These are phyloP conservation scores for Meloidogyne chitwoodi DNA, from an alignment of 1,140 invertebrate species.

Conservation along the genomic window DNA sequence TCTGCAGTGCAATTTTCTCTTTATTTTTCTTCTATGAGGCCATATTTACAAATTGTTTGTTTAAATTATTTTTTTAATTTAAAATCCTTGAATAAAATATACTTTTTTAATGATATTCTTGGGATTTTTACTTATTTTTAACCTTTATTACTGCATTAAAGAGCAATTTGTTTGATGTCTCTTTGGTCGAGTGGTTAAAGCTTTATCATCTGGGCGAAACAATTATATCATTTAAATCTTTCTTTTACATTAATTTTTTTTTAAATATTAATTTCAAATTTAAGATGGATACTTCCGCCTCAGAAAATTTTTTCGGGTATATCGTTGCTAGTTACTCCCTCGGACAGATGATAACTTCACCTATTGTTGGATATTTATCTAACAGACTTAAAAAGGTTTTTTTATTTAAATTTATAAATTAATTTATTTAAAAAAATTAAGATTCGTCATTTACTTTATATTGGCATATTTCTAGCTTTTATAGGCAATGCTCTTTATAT, in stretches of 20 bases:
- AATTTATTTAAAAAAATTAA: neutral
- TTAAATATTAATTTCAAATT: too few species aligned
- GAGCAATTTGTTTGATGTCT: too few species aligned
- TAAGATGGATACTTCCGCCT: constrained; percentile 36
- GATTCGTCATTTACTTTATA: constrained; percentile 25
- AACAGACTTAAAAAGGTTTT: constrained; percentile 31
- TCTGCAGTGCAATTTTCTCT: constrained; percentile 31
- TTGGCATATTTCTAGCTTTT: constrained; percentile 43
- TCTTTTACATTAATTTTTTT: too few species aligned
- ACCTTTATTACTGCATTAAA: too few species aligned
- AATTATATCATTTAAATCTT: too few species aligned
- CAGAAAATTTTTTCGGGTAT: constrained; percentile 42
- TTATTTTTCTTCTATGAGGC: constrained; percentile 53
- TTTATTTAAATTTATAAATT: neutral
- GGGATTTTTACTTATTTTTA: too few species aligned
- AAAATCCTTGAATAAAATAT: too few species aligned
- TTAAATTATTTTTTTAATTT: neutral
- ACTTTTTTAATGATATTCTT: neutral
- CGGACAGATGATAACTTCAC: constrained; percentile 40
- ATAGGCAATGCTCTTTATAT: constrained; percentile 45
- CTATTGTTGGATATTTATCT: constrained; percentile 28
- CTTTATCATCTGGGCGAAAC: too few species aligned
- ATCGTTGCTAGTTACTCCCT: constrained; percentile 41
- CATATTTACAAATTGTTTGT: constrained; percentile 61
- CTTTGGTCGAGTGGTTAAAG: too few species aligned